A percentile compares a stretch with the other conserved stretches of the same genome.
Evolutionary conservation across 2,888 invertebrate genomes (phyloP).

Genomic region (Synanthedon formicaeformis): DNA sequence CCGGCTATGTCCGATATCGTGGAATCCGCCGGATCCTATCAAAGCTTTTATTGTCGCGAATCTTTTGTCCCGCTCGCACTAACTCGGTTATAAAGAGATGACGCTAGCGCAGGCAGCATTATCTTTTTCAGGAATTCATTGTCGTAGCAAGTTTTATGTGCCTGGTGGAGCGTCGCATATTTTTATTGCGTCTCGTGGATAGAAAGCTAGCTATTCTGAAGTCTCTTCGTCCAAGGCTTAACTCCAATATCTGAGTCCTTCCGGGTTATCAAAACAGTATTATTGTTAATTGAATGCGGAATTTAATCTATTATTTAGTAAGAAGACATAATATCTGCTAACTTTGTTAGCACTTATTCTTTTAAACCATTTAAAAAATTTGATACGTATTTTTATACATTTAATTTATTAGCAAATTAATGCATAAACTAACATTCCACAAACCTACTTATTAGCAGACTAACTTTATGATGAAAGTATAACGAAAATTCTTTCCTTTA

Average conservation of each 20-base stretch:
- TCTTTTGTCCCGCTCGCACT: slow-evolving; percentile 52
- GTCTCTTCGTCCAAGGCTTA: neutral
- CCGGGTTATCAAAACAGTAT: neutral
- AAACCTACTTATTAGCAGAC: too few relatives aligned
- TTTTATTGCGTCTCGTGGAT: slow-evolving; percentile 57
- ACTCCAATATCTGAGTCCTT: neutral
- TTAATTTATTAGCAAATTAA: too few relatives aligned
- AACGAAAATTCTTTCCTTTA: too few relatives aligned
- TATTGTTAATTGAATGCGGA: slow-evolving; percentile 26
- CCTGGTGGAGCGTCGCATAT: slow-evolving; percentile 57
- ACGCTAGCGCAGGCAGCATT: slow-evolving; percentile 39
- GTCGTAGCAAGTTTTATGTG: slow-evolving; percentile 63
- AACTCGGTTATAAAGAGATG: slow-evolving; percentile 49
- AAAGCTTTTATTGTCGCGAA: slow-evolving; percentile 59
- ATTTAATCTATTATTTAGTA: too few relatives aligned
- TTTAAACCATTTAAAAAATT: too few relatives aligned
- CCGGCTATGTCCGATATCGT: slow-evolving; percentile 56
- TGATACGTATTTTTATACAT: too few relatives aligned
- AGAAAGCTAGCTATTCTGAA: slow-evolving; percentile 3
- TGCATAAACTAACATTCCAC: too few relatives aligned
- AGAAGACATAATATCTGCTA: too few relatives aligned
- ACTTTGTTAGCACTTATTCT: too few relatives aligned
- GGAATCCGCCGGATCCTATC: slow-evolving; percentile 61
- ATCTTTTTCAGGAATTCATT: slow-evolving; percentile 69
- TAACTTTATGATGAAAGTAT: too few relatives aligned